Percentiles rank a stretch among this genome's conserved stretches.
Evolutionary conservation across 2,888 invertebrate species (phyloP).

Genomic region (Entomobrya multifasciata): DNA sequence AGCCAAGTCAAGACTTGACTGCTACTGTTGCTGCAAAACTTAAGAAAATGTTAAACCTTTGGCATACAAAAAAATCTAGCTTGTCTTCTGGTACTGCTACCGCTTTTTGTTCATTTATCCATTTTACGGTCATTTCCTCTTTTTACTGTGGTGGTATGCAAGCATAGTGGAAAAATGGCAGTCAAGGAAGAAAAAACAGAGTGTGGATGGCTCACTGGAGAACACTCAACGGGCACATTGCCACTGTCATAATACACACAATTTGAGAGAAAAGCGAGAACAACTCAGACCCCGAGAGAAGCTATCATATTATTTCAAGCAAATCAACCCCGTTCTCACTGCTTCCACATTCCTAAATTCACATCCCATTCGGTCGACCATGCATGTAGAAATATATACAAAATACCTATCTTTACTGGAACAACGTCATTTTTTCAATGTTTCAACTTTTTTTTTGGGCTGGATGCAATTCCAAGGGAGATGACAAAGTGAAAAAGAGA

Average conservation of each 20-base stretch:
- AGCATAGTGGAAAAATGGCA: neutral
- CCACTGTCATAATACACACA: constrained; percentile 30
- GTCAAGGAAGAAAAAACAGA: neutral
- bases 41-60: neutral
- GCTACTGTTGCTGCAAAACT: neutral
- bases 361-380: neutral
- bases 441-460: no score
- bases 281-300: neutral
- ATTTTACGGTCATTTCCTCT: neutral
- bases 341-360: no score
- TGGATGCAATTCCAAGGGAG: neutral
- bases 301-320: constrained; percentile 24
- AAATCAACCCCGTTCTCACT: constrained; percentile 1
- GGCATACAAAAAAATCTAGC: neutral
- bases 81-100: neutral
- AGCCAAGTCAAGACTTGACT: neutral
- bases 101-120: neutral
- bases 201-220: neutral
- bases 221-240: constrained; percentile 4
- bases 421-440: no score
- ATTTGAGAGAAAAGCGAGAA: neutral
- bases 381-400: neutral
- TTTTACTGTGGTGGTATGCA: no score
- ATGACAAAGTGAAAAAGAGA: neutral
- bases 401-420: no score